A percentile compares a stretch with the other conserved stretches of the same genome.
Conservation (phyloP, 1,140 invertebrate species). For the Nylanderia fulva region DNA sequence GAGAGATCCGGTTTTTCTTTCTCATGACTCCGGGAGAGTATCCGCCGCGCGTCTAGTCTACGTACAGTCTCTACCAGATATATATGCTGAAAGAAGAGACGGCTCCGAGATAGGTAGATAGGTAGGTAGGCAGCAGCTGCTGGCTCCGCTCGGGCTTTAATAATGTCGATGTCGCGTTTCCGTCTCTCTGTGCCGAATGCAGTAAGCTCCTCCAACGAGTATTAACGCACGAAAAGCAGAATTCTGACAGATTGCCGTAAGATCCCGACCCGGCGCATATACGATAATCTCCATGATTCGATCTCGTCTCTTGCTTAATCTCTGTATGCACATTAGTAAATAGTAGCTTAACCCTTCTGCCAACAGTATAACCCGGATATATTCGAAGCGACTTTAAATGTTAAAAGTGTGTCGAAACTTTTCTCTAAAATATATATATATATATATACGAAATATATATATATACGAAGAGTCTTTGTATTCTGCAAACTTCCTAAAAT, state of each 20-base stretch:
- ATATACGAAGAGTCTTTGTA: too few relatives aligned
- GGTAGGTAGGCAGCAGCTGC: slow-evolving; percentile 9
- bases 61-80: not conserved
- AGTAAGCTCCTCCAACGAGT: not conserved
- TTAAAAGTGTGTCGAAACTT: too few relatives aligned
- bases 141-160: slow-evolving; percentile 25
- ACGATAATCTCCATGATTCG: slow-evolving; percentile 35
- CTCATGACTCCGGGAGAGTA: not conserved
- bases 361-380: too few relatives aligned
- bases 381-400: too few relatives aligned
- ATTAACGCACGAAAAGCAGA: slow-evolving; percentile 24
- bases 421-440: too few relatives aligned
- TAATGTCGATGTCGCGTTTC: slow-evolving; percentile 47
- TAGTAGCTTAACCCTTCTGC: slow-evolving; percentile 2
- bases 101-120: not conserved
- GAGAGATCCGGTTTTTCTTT: slow-evolving; percentile 4
- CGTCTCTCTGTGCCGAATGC: slow-evolving; percentile 28
- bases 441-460: too few relatives aligned
- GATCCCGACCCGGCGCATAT: not conserved
- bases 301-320: not conserved
- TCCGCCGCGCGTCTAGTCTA: not conserved
- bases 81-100: not conserved
- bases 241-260: slow-evolving; percentile 31
- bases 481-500: too few relatives aligned
- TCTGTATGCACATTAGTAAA: too few relatives aligned